These are phyloP conservation scores for Drosophila fuyamai DNA, from an alignment of 1,140 invertebrate genomes.

Conservation along the genomic window DNA sequence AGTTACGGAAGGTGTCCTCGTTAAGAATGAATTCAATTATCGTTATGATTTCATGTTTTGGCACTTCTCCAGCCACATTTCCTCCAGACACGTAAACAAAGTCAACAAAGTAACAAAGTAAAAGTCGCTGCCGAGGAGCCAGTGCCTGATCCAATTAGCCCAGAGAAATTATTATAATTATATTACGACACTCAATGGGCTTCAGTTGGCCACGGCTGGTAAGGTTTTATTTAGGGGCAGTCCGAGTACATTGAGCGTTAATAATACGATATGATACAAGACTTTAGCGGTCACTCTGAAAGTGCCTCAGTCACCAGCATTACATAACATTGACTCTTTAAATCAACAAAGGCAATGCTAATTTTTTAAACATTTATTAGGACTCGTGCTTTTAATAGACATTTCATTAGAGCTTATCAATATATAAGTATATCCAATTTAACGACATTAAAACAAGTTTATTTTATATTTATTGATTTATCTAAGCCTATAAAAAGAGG, in stretches of 20 bases:
- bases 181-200: constrained; percentile 66
- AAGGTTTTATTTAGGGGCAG: constrained; percentile 17
- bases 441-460: constrained; percentile 1
- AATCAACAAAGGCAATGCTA: not conserved
- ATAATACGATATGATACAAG: constrained; percentile 16
- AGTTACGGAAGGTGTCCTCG: constrained; percentile 40
- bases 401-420: constrained; percentile 1
- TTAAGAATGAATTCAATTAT: constrained; percentile 70
- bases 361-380: not conserved
- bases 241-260: constrained; percentile 44
- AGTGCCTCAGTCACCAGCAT: too few relatives aligned
- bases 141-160: constrained; percentile 68
- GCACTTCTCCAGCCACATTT: constrained; percentile 53
- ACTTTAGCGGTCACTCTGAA: constrained; percentile 12
- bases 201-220: constrained; percentile 30
- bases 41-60: constrained; percentile 77
- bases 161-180: constrained; percentile 54
- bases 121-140: constrained; percentile 1
- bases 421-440: not conserved
- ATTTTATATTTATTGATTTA: not conserved
- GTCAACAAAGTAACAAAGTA: not conserved
- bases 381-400: not conserved
- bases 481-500: not conserved
- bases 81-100: constrained; percentile 28
- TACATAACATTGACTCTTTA: not conserved